Evolutionary conservation across 2,888 invertebrate genomes (phyloP).

Genomic region (Aethes cnicana): DNA sequence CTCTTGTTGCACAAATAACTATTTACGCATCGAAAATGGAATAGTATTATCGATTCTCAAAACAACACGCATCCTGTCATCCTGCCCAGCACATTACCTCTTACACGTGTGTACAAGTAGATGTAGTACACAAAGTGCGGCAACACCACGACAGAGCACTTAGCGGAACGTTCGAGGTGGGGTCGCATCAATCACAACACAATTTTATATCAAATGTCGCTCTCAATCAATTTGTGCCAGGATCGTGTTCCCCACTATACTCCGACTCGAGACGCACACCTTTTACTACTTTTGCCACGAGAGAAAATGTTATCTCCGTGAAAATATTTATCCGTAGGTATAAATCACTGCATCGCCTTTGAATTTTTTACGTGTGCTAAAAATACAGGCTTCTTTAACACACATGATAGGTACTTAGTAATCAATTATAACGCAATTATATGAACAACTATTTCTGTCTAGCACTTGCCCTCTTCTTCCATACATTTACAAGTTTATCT

Average conservation of each 20-base stretch:
- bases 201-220: conserved; percentile 83
- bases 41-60: too few species aligned
- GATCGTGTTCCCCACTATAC: conserved; percentile 73
- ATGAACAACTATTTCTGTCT: too few species aligned
- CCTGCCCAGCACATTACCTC: not conserved
- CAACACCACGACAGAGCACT: conserved; percentile 75
- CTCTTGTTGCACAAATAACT: too few species aligned
- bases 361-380: too few species aligned
- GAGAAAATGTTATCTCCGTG: conserved; percentile 34
- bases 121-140: conserved; percentile 42
- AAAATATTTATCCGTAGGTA: conserved; percentile 13
- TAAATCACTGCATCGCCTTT: too few species aligned
- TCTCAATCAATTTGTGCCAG: conserved; percentile 80
- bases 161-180: conserved; percentile 69
- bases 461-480: too few species aligned
- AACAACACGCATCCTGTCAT: not conserved
- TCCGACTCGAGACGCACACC: conserved; percentile 52
- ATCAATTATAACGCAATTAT: too few species aligned
- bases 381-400: too few species aligned
- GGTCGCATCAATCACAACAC: conserved; percentile 81
- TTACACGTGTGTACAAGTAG: conserved; percentile 38
- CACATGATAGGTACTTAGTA: too few species aligned
- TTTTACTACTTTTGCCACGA: conserved; percentile 45
- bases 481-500: too few species aligned
- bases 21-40: too few species aligned